Evolutionary conservation across 2,888 invertebrate genomes (phyloP).

Genomic region (Melanargia galathea): DNA sequence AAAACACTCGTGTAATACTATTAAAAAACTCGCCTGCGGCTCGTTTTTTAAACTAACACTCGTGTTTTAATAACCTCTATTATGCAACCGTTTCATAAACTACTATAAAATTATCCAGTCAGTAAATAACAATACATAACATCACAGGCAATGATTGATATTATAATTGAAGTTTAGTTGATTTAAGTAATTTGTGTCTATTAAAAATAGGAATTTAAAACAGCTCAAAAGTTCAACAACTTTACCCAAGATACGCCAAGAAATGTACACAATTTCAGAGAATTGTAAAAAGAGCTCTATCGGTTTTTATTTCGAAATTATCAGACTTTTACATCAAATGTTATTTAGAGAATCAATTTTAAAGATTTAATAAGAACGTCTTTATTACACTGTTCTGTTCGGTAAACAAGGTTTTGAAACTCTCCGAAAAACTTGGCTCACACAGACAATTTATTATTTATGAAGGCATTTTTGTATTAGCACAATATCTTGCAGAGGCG

Average conservation of each 20-base stretch:
- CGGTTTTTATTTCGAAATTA: too few species aligned
- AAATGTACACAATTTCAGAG: neutral
- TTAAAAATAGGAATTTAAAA: too few species aligned
- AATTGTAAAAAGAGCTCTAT: neutral
- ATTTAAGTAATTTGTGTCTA: too few species aligned
- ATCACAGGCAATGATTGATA: too few species aligned
- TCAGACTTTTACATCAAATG: neutral
- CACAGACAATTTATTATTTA: slow-evolving; percentile 7
- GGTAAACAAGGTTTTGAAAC: neutral
- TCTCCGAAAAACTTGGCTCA: slow-evolving; percentile 4
- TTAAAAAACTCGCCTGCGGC: too few species aligned
- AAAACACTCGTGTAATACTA: too few species aligned
- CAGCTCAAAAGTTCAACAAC: neutral
- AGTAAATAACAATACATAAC: too few species aligned
- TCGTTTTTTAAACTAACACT: too few species aligned
- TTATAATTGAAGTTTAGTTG: too few species aligned
- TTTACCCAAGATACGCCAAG: neutral
- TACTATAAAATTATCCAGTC: too few species aligned
- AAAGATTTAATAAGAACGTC: neutral
- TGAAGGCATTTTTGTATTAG: slow-evolving; percentile 4
- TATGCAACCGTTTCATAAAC: too few species aligned
- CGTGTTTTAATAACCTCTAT: too few species aligned
- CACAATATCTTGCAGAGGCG: slow-evolving; percentile 8
- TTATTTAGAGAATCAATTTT: neutral
- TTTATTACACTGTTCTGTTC: neutral